A percentile compares a stretch with the other conserved stretches of the same genome.
Evolutionary conservation across 1,140 invertebrate species (phyloP).

Genomic region (Nixonia krombeini): DNA sequence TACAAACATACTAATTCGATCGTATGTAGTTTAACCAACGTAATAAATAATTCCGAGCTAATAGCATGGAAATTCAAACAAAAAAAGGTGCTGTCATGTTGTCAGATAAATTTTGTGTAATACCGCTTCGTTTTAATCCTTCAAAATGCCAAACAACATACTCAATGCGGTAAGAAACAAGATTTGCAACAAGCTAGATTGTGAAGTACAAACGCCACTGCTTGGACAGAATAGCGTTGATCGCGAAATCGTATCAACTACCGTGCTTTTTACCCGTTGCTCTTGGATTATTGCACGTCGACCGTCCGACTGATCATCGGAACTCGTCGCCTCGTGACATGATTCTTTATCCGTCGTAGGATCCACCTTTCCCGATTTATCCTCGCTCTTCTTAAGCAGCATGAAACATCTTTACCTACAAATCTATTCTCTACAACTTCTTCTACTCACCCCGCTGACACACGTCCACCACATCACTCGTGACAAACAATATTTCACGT

Average conservation of each 20-base stretch:
- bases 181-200: too few relatives aligned
- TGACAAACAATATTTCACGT: slow-evolving; percentile 3
- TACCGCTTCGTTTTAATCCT: too few relatives aligned
- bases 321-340: slow-evolving; percentile 52
- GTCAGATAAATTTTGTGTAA: too few relatives aligned
- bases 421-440: slow-evolving; percentile 69
- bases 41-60: too few relatives aligned
- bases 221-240: slow-evolving; percentile 8
- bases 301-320: slow-evolving; percentile 56
- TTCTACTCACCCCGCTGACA: slow-evolving; percentile 64
- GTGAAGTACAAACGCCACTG: slow-evolving; percentile 1
- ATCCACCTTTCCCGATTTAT: slow-evolving; percentile 50
- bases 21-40: too few relatives aligned
- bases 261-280: slow-evolving; percentile 65
- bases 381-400: slow-evolving; percentile 66
- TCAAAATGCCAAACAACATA: too few relatives aligned
- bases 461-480: slow-evolving; percentile 19
- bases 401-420: slow-evolving; percentile 71
- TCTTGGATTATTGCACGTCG: slow-evolving; percentile 62
- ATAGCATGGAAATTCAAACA: too few relatives aligned
- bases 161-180: too few relatives aligned
- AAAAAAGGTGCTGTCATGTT: too few relatives aligned
- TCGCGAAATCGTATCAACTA: slow-evolving; percentile 29
- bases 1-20: too few relatives aligned
- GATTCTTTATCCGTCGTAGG: slow-evolving; percentile 53